Conservation (phyloP, 2,888 invertebrate species). For the Chloroclystis v-ata region DNA sequence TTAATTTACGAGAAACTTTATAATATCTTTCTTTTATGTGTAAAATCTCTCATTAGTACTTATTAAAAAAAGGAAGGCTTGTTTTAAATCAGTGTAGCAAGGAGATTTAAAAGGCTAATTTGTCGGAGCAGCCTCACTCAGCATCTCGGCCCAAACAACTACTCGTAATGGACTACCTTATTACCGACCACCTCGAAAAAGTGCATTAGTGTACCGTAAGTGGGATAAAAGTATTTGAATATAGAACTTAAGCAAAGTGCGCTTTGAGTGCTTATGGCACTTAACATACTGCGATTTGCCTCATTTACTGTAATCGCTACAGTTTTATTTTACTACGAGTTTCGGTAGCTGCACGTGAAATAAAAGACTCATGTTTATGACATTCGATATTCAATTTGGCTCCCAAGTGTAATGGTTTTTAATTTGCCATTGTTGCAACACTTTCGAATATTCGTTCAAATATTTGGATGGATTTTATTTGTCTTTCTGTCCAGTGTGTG, state of each 20-base stretch:
- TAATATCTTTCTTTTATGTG: too few relatives aligned
- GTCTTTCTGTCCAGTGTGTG: constrained; percentile 25
- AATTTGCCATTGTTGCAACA: constrained; percentile 34
- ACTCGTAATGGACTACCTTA: constrained; percentile 67
- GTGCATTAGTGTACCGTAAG: constrained; percentile 71
- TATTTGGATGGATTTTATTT: constrained; percentile 29
- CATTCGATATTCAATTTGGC: constrained; percentile 43
- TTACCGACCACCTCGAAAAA: constrained; percentile 70
- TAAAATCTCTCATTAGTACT: too few relatives aligned
- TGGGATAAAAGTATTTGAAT: constrained; percentile 74
- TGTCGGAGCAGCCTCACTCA: background rate
- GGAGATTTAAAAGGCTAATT: background rate
- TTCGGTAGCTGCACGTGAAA: constrained; percentile 42
- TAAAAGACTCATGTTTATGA: constrained; percentile 41
- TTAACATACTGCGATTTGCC: constrained; percentile 64
- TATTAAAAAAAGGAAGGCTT: too few relatives aligned
- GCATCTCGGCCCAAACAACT: constrained; percentile 46
- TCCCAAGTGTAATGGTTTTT: constrained; percentile 40
- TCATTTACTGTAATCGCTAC: constrained; percentile 62
- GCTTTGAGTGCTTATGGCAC: constrained; percentile 64
- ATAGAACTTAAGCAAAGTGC: constrained; percentile 68
- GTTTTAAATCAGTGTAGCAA: too few relatives aligned
- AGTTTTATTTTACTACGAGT: constrained; percentile 48
- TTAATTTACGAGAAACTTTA: too few relatives aligned
- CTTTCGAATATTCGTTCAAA: constrained; percentile 30